A percentile compares a stretch with the other conserved stretches of the same genome.
Evolutionary conservation across 2,113 vertebrate genomes (phyloP).

Genomic region (Erythrolamprus reginae): DNA sequence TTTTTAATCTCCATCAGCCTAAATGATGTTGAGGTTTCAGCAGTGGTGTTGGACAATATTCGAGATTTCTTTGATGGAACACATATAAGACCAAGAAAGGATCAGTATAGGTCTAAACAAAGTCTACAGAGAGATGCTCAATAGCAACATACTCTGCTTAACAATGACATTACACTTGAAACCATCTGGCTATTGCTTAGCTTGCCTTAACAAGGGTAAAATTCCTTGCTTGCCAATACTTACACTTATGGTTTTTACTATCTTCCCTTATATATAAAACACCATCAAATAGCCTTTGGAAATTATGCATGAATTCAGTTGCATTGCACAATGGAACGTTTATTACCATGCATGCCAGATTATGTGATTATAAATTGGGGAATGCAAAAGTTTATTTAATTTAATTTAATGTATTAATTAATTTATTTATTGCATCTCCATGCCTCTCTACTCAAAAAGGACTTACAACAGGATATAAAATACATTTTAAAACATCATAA

Average conservation of each 20-base stretch:
- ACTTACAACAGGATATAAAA: too few relatives aligned
- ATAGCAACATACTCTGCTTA: background rate
- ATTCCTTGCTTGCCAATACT: background rate
- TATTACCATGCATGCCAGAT: background rate
- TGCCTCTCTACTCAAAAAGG: too few relatives aligned
- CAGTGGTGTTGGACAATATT: background rate
- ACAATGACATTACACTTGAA: conserved; percentile 1
- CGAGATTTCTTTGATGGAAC: background rate
- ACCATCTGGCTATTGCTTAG: background rate
- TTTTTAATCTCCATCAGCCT: background rate
- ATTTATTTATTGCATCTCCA: too few relatives aligned
- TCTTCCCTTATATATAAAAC: background rate
- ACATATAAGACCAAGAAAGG: background rate
- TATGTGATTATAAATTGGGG: background rate
- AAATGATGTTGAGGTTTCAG: conserved; percentile 1
- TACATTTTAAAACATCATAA: too few relatives aligned
- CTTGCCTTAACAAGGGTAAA: background rate
- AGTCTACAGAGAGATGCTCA: background rate
- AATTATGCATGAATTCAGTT: background rate
- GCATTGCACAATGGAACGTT: background rate
- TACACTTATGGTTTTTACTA: background rate
- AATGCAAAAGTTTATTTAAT: background rate
- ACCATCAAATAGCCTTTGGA: background rate
- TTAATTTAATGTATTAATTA: too few relatives aligned
- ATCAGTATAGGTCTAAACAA: background rate